Conservation (phyloP, 2,888 invertebrate genomes). For the Ashinkailepas kermadecensis region DNA sequence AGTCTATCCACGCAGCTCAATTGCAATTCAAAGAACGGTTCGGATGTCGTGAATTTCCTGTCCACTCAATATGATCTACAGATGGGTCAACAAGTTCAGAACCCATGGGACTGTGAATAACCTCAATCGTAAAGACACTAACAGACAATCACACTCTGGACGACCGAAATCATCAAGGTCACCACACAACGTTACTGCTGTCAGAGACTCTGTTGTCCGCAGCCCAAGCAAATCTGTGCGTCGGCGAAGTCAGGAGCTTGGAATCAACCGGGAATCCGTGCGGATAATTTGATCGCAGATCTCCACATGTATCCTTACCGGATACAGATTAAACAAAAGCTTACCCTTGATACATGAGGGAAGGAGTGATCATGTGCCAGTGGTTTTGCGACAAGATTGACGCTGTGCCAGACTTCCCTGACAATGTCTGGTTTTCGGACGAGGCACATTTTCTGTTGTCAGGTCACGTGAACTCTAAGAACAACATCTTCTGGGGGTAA, state of each 20-base stretch:
- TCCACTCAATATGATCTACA: neutral
- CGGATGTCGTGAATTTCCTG: neutral
- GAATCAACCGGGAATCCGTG: neutral
- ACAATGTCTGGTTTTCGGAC: slow-evolving; percentile 28
- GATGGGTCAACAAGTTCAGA: slow-evolving; percentile 7
- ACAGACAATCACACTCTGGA: neutral
- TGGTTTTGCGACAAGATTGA: slow-evolving; percentile 15
- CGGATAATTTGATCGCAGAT: neutral
- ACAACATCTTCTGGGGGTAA: slow-evolving; percentile 27
- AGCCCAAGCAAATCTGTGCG: neutral
- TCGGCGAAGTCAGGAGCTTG: neutral
- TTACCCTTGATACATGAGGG: neutral
- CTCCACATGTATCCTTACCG: neutral
- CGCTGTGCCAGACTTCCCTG: slow-evolving; percentile 23
- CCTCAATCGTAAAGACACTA: slow-evolving; percentile 3
- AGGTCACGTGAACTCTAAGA: slow-evolving; percentile 28
- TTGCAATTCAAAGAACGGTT: neutral
- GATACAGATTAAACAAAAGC: slow-evolving; percentile 22
- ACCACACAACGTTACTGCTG: neutral
- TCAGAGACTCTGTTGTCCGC: neutral
- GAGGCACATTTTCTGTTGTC: slow-evolving; percentile 30
- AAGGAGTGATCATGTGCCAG: slow-evolving; percentile 19
- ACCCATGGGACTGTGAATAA: neutral
- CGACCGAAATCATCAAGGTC: neutral
- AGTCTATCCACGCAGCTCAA: neutral